Evolutionary conservation across 2,888 invertebrate genomes (phyloP).

Genomic region (Apodemia zela): DNA sequence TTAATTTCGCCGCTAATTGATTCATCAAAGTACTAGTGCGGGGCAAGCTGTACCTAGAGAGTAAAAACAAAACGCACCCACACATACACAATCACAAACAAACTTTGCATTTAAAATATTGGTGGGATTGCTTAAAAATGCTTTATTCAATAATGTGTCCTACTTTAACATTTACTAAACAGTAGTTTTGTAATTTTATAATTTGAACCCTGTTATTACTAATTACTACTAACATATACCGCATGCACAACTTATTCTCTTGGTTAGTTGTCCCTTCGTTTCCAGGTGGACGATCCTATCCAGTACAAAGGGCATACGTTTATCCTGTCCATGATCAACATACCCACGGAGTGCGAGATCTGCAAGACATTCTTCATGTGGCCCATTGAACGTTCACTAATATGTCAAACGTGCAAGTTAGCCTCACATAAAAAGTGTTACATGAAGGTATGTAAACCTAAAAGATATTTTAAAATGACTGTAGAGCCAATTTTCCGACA

Average conservation of each 20-base stretch:
- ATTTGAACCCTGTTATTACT: not conserved
- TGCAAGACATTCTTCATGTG: constrained; percentile 97
- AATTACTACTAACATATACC: not conserved
- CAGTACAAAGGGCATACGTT: constrained; percentile 91
- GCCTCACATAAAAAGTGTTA: constrained; percentile 98
- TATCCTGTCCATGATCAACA: constrained; percentile 94
- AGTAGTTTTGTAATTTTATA: not conserved
- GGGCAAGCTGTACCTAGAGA: too few species aligned
- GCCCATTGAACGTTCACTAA: constrained; percentile 94
- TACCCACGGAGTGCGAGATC: constrained; percentile 97
- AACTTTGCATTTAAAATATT: too few species aligned
- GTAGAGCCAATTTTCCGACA: too few species aligned
- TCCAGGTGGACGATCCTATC: constrained; percentile 83
- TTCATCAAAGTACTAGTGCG: too few species aligned
- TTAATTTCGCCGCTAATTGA: too few species aligned
- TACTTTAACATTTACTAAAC: not conserved
- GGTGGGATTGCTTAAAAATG: not conserved
- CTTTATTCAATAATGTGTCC: not conserved
- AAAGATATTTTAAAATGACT: too few species aligned
- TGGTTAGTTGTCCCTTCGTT: constrained; percentile 33
- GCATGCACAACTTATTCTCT: constrained; percentile 31
- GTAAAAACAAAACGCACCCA: too few species aligned
- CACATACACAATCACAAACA: too few species aligned
- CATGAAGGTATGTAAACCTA: constrained; percentile 78
- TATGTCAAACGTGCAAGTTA: constrained; percentile 89